Conservation (phyloP, 2,113 vertebrate species). For the Corythornis vintsioides region DNA sequence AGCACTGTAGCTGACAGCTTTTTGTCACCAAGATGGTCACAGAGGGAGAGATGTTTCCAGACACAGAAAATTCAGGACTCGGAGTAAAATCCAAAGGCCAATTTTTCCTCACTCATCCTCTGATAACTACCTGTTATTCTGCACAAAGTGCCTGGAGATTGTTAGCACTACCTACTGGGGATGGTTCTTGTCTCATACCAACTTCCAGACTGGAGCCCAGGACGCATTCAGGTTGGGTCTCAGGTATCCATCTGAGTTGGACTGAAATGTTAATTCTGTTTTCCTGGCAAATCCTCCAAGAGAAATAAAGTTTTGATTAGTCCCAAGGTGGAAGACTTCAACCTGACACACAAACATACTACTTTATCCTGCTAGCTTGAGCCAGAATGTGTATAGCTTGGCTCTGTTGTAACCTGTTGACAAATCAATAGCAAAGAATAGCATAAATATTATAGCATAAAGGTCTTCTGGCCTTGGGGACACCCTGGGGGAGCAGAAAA, state of each 20-base stretch:
- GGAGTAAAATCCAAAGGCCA: background rate
- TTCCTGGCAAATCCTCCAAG: background rate
- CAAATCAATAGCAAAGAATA: background rate
- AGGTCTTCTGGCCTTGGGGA: background rate
- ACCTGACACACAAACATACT: background rate
- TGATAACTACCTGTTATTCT: background rate
- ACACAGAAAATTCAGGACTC: background rate
- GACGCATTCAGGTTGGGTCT: background rate
- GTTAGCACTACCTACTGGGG: background rate
- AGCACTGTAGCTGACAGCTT: conserved; percentile 12
- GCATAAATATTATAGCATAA: background rate
- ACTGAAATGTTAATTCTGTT: background rate
- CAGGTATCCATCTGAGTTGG: background rate
- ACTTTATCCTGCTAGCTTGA: background rate
- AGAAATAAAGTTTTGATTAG: background rate
- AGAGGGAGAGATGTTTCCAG: background rate
- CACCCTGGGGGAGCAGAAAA: background rate
- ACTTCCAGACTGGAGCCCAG: background rate
- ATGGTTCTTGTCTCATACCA: accelerated
- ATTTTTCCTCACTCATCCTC: background rate
- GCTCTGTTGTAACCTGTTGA: background rate
- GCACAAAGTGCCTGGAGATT: background rate
- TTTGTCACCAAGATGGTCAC: conserved; percentile 24
- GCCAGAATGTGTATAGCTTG: background rate
- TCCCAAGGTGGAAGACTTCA: background rate